These are phyloP conservation scores for Calycopis cecrops DNA, from an alignment of 1,140 invertebrate genomes.

Conservation along the genomic window DNA sequence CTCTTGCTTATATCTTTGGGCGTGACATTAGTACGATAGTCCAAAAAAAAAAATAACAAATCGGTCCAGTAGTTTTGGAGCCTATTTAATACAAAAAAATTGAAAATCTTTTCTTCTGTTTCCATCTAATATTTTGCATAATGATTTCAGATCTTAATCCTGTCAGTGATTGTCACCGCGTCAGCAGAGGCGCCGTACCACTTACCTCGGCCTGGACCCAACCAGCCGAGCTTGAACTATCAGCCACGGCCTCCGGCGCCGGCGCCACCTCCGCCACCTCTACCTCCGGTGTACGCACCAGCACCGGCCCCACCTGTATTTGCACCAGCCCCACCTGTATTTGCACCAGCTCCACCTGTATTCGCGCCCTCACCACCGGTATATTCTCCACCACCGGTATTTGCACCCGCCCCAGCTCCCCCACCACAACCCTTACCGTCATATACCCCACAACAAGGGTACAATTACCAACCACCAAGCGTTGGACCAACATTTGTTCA, in stretches of 20 bases:
- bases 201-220: conserved; percentile 43
- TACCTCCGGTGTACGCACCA: conserved; percentile 14
- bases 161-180: conserved; percentile 46
- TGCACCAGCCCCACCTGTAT: conserved; percentile 8
- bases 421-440: conserved; percentile 18
- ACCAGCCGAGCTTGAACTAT: conserved; percentile 43
- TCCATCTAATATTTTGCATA: conserved; percentile 12
- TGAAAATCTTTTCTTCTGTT: not conserved
- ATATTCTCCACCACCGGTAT: conserved; percentile 12
- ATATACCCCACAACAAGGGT: conserved; percentile 4
- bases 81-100: no score
- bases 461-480: conserved; percentile 12
- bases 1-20: no score
- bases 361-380: conserved; percentile 10
- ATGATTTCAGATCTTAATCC: conserved; percentile 47
- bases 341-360: conserved; percentile 17
- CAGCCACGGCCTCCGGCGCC: conserved; percentile 23
- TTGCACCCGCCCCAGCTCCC: conserved; percentile 2
- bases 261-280: conserved; percentile 3
- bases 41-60: no score
- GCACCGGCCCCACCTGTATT: conserved; percentile 10
- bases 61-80: no score
- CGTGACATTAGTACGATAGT: no score
- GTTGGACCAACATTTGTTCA: conserved; percentile 11
- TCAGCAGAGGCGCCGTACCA: conserved; percentile 58